Base-by-base conservation (phyloP, 2,113 vertebrate species). In the Carettochelys insculpta region DNA sequence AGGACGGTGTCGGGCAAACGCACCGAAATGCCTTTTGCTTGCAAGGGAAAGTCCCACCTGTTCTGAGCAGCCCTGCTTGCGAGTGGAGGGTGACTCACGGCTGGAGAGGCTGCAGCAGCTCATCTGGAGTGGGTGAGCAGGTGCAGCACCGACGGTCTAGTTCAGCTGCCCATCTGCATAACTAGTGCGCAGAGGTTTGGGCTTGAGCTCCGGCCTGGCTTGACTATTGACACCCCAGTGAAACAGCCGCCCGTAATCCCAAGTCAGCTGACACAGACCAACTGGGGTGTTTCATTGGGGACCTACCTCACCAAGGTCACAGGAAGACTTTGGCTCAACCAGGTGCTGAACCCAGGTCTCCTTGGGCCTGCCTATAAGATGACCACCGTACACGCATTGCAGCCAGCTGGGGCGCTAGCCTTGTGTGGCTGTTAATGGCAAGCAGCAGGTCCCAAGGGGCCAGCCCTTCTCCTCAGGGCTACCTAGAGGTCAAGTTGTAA, bases 1-100 rank as follows among this genome's bases (percentile, higher is more conserved):
- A 8, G 48, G 48, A 96, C 93, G 95, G 87, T 82, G 27, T 84
- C 76, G 89, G 77, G 88, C 82, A 89, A 27, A 94, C 14, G 76
- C 58, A 71, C 83, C 91, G 84, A 58, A 65, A 51, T 82, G 51
- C 87, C 85, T 75, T 87, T 90, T 11, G 48, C 48, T 89, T 47
- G 11, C 24, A 73, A 73, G 68, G 38, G 38, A 73, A 24, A n/a
- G 34, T 24, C 38, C 10, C 38, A 25, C 4, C 22, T 38, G 11
- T 25, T 13, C 38, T 7, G 68, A 25, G 11, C 38, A 41, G n/a
- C 13, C 17, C 61, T 24, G 16, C 58, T 4, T n/a, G 17, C n/a
- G 58, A 65, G 34, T 31, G 11, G 24, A n/a, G 53, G 27, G 29
- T 11, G 41, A 22, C 68, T 43, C n/a, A 13, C 13, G 29, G 48